Evolutionary conservation across 1,140 invertebrate species (phyloP), one percentile per base, ranked within the genome.

Genomic region (Neodiprion pinetum): DNA sequence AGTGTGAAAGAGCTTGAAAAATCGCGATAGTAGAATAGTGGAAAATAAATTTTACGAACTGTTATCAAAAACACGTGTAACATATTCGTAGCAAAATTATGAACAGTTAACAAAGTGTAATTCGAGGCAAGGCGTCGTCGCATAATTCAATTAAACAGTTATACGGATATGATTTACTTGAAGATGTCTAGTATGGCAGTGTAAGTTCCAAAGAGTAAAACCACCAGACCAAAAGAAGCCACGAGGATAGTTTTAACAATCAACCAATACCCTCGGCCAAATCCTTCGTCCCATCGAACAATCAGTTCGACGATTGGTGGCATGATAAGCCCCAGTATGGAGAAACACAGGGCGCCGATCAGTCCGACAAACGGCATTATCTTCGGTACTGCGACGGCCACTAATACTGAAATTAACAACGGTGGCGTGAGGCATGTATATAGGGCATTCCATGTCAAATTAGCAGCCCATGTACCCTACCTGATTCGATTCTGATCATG

Each of bases 271-370:
- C 81, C 90, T 7, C 86, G 85, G 9, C 94, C 94, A 67, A 94
- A 94, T 11, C 94, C 94, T 72, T 91, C 90, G 23, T 95, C 92
- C 93, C 93, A 95, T 79, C 91, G 94, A 0, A 93, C 94, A 14
- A 97, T 89, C 7, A 95, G 91, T 88, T 98, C 96, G 48, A 99
- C 94, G 61, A 96, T 87, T 0, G 96, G 95, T 9, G 98, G 98
- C 75, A 97, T 93, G 21, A 99, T 93, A 4, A 99, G 91, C 23
- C 97, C 97, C 11, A 99, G 91, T 77, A 98, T 93, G 17, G 96
- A 97, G 83, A 98, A 98, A 81, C 96, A 96, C 81, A 99, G 94
- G 9, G 98, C 97, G 74, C 98, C 98, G 78, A 99, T 96, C 28
- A 99, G 90, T 14, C 95, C 94, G 81, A 99, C 97, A 82, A 99